Conservation (phyloP, 2,113 vertebrate genomes). For the Caloenas nicobarica region DNA sequence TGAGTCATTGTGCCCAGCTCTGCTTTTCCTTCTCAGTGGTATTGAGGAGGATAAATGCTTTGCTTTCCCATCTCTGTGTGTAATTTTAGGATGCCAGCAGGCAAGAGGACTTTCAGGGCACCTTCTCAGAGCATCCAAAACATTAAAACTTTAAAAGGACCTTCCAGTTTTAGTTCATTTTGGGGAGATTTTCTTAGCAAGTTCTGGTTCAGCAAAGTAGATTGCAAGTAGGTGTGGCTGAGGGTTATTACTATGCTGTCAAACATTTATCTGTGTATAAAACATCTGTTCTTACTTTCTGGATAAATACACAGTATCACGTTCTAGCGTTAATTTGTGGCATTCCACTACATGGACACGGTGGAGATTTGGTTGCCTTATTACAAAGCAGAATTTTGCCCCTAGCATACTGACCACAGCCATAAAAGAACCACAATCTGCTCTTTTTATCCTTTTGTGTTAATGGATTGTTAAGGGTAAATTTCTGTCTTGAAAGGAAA, state of each 20-base stretch:
- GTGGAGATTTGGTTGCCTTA: not conserved
- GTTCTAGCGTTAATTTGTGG: not conserved
- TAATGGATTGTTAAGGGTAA: not conserved
- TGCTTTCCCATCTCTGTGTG: not conserved
- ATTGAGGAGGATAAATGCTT: not conserved
- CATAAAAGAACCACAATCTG: not conserved
- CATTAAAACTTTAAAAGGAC: not conserved
- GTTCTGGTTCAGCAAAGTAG: not conserved
- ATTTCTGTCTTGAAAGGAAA: not conserved
- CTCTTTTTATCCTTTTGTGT: not conserved
- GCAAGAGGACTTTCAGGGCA: not conserved
- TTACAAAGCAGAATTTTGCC: not conserved
- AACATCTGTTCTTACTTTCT: not conserved
- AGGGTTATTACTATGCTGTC: not conserved
- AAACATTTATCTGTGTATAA: not conserved
- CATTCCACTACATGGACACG: not conserved
- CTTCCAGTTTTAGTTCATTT: not conserved
- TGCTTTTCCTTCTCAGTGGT: not conserved
- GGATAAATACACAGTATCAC: not conserved
- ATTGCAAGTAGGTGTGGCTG: not conserved
- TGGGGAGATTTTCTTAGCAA: not conserved
- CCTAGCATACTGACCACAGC: not conserved
- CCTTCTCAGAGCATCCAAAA: not conserved
- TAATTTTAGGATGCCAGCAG: not conserved
- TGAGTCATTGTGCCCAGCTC: slow-evolving; percentile 14